Evolutionary conservation across 2,888 invertebrate species (phyloP).

Genomic region (Oxyscelio sp.): DNA sequence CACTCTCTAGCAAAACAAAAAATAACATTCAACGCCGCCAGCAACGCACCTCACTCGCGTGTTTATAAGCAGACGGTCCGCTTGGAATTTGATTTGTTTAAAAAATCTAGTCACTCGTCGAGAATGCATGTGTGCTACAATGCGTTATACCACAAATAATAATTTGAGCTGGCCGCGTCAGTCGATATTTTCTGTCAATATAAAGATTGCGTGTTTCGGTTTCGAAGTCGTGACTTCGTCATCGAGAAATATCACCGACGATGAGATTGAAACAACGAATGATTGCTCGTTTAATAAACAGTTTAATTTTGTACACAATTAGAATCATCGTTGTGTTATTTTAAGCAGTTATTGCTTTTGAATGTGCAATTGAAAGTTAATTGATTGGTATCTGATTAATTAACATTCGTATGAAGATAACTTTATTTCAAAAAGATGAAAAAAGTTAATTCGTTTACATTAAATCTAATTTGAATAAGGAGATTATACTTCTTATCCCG

Average conservation of each 20-base stretch:
- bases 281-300: constrained; percentile 38
- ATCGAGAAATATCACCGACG: constrained; percentile 27
- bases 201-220: constrained; percentile 49
- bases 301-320: constrained; percentile 23
- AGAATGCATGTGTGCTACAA: constrained; percentile 64
- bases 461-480: too few species aligned
- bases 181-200: constrained; percentile 82
- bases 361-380: too few species aligned
- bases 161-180: constrained; percentile 80
- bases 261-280: constrained; percentile 2
- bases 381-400: too few species aligned
- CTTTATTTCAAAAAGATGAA: too few species aligned
- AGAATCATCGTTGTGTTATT: constrained; percentile 38
- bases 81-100: constrained; percentile 86
- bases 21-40: constrained; percentile 74
- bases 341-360: too few species aligned
- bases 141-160: constrained; percentile 81
- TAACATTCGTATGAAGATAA: too few species aligned
- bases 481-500: too few species aligned
- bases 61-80: constrained; percentile 82
- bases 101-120: constrained; percentile 77
- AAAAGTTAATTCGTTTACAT: too few species aligned
- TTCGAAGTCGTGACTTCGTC: constrained; percentile 43
- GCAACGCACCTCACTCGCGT: constrained; percentile 47
- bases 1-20: constrained; percentile 49